Evolutionary conservation across 2,797 vertebrate genomes (phyloP).

Genomic region (Adelosebastes latens): DNA sequence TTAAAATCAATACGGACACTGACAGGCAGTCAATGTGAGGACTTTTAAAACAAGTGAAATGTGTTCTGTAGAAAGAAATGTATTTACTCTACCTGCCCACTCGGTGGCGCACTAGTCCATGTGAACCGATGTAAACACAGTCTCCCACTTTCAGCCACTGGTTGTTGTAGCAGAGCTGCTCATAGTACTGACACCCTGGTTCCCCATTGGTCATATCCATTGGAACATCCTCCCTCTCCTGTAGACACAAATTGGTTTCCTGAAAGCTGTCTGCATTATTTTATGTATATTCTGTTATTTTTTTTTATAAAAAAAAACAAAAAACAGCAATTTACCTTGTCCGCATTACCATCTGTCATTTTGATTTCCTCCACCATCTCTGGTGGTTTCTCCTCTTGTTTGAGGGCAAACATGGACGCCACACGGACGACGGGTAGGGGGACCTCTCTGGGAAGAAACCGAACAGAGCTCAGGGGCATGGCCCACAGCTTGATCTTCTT

Average conservation of each 20-base stretch:
- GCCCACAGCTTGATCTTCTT: conserved; percentile 99
- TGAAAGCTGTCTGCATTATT: not conserved
- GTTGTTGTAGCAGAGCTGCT: conserved; percentile 96
- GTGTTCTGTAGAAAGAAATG: not conserved
- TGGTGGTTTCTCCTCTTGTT: conserved; percentile 88
- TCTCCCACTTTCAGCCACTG: conserved; percentile 96
- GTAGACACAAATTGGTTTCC: conserved; percentile 30
- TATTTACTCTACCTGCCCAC: conserved; percentile 89
- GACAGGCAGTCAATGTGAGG: not conserved
- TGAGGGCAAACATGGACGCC: conserved; percentile 96
- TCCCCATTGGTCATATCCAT: conserved; percentile 95
- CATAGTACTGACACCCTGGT: conserved; percentile 95
- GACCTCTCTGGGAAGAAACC: conserved; percentile 91
- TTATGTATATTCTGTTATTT: not conserved
- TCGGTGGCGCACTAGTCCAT: conserved; percentile 93
- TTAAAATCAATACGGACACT: too few relatives aligned
- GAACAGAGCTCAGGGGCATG: conserved; percentile 95
- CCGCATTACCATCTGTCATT: conserved; percentile 82
- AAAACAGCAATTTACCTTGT: conserved; percentile 87
- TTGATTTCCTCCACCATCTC: conserved; percentile 89
- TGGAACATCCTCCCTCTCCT: conserved; percentile 96
- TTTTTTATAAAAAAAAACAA: not conserved
- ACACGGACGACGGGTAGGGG: conserved; percentile 96
- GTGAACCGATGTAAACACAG: conserved; percentile 95
- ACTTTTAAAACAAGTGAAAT: not conserved